phyloP scores from a whole-genome alignment of 2,797 vertebrate genomes.

The Dicrostonyx torquatus region DNA sequence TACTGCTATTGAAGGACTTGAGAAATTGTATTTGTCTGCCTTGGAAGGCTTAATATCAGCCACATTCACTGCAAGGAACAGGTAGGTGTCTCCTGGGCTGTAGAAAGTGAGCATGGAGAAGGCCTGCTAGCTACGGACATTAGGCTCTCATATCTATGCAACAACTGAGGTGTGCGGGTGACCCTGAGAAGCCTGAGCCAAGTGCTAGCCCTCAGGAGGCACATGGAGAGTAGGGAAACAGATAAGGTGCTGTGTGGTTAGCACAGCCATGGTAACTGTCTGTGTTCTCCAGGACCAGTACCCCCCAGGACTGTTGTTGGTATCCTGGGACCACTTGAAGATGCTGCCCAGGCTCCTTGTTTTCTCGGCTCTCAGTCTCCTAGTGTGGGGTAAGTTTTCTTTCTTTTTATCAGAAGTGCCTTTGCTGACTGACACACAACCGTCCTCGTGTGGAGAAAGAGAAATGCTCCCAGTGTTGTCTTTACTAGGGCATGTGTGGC shows the following conservation, averaged over 20 bases:
- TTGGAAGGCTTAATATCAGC: background rate
- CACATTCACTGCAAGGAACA: background rate
- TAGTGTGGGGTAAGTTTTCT: conserved; percentile 49
- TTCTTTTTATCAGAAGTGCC: background rate
- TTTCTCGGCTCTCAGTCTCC: background rate
- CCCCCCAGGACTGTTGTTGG: background rate
- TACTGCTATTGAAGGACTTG: background rate
- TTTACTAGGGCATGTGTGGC: background rate
- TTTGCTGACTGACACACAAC: background rate
- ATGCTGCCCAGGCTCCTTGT: conserved; percentile 39
- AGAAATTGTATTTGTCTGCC: background rate
- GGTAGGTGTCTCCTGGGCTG: background rate
- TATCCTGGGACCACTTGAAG: background rate
- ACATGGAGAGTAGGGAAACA: background rate
- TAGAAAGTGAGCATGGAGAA: background rate
- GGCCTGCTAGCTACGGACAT: background rate
- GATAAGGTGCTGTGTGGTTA: fast-evolving
- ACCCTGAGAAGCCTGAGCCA: background rate
- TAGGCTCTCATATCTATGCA: background rate
- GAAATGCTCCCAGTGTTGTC: background rate
- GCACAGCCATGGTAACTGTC: background rate
- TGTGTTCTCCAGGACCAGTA: background rate
- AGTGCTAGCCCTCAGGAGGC: background rate
- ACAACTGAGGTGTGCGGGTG: background rate
- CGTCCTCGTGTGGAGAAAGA: background rate